Percentiles rank a stretch among this genome's conserved stretches.
Evolutionary conservation across 2,797 vertebrate genomes (phyloP).

Genomic region (Tapera naevia): DNA sequence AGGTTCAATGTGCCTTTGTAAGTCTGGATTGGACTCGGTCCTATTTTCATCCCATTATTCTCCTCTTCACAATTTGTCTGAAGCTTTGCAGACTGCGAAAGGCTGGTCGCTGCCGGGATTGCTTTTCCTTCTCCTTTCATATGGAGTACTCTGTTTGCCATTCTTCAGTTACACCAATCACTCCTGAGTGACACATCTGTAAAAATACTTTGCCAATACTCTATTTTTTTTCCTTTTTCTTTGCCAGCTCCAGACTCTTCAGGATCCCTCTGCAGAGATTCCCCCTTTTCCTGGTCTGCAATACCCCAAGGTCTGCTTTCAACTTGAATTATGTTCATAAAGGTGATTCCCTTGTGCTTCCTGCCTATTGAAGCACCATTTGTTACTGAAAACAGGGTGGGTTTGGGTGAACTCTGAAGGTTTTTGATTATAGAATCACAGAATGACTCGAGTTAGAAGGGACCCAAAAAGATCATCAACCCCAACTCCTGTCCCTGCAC

Average conservation of each 20-base stretch:
- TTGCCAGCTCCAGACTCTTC: background rate
- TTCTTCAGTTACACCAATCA: background rate
- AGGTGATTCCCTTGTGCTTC: background rate
- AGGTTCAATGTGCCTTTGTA: conserved; percentile 8
- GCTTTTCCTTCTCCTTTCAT: conserved; percentile 27
- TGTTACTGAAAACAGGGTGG: background rate
- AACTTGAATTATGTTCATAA: background rate
- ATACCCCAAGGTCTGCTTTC: background rate
- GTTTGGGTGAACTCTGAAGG: too few relatives aligned
- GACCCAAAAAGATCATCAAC: too few relatives aligned
- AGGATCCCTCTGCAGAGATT: background rate
- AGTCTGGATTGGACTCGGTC: background rate
- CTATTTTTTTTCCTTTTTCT: background rate
- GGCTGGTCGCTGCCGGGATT: background rate
- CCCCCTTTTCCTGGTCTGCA: background rate
- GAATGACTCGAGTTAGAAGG: too few relatives aligned
- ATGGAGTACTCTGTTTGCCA: background rate
- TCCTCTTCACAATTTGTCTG: conserved; percentile 1
- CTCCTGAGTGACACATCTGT: background rate
- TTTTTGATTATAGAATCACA: background rate
- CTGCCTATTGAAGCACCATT: background rate
- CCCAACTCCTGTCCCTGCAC: too few relatives aligned
- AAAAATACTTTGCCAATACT: background rate
- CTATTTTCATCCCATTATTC: conserved; percentile 41
- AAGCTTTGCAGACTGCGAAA: conserved; percentile 18